A percentile compares a stretch with the other conserved stretches of the same genome.
Evolutionary conservation across 2,113 vertebrate species (phyloP).

Genomic region (Catharus bicknelli): DNA sequence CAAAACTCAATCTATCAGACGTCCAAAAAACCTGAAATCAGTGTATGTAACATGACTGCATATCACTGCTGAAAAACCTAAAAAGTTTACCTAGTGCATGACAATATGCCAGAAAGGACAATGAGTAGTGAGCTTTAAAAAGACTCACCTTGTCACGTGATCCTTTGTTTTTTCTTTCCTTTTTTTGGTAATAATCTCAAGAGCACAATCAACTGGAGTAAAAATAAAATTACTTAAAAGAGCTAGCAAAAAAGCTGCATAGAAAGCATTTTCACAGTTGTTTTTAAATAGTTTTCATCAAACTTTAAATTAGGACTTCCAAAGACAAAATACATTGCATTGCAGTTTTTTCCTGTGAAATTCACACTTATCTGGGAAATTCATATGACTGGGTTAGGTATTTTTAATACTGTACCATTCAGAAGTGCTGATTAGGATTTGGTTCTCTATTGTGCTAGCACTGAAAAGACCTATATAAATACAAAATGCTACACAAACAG

Average conservation of each 20-base stretch:
- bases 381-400: background rate
- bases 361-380: constrained; percentile 21
- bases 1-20: background rate
- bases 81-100: background rate
- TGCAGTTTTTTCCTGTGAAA: constrained; percentile 26
- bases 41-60: background rate
- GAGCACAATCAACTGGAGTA: constrained; percentile 5
- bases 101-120: background rate
- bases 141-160: background rate
- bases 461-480: background rate
- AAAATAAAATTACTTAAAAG: constrained; percentile 9
- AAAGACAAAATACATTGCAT: constrained; percentile 21
- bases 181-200: background rate
- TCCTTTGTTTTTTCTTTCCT: background rate
- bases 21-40: constrained; percentile 10
- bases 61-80: background rate
- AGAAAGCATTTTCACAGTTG: constrained; percentile 52
- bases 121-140: background rate
- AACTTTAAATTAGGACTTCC: constrained; percentile 6
- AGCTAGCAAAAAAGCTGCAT: constrained; percentile 28
- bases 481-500: background rate
- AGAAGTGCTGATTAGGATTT: background rate
- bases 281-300: background rate
- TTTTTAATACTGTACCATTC: constrained; percentile 57
- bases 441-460: background rate